Conservation (phyloP, 23 tunicate genomes). For the Botrylloides violaceus region DNA sequence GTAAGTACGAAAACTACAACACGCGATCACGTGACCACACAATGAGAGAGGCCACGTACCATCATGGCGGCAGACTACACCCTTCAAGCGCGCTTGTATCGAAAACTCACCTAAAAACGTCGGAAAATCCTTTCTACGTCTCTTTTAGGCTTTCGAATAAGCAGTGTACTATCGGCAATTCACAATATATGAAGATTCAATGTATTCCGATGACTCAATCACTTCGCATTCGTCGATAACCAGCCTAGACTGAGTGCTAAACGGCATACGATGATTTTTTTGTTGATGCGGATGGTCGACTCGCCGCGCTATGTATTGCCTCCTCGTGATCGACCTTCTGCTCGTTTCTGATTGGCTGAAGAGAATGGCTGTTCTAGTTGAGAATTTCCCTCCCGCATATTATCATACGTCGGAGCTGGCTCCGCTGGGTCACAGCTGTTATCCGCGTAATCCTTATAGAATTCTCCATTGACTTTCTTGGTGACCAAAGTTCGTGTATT, state of each 20-base stretch:
- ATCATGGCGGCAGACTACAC: slow-evolving; percentile 35
- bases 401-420: too few species aligned
- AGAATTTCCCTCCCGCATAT: slow-evolving; percentile 36
- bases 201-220: too few species aligned
- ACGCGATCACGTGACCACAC: slow-evolving; percentile 25
- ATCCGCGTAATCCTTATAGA: too few species aligned
- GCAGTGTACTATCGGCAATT: too few species aligned
- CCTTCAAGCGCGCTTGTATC: neutral
- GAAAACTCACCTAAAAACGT: neutral
- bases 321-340: slow-evolving; percentile 62
- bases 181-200: too few species aligned
- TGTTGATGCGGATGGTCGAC: slow-evolving; percentile 4
- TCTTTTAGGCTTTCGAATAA: too few species aligned
- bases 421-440: too few species aligned
- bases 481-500: too few species aligned
- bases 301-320: slow-evolving; percentile 17
- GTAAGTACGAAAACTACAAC: neutral
- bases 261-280: neutral
- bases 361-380: neutral
- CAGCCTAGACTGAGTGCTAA: too few species aligned
- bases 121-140: neutral
- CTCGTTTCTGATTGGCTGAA: slow-evolving; percentile 48
- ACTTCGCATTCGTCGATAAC: too few species aligned
- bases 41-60: slow-evolving; percentile 25
- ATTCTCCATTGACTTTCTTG: too few species aligned